phyloP scores from a whole-genome alignment of 2,888 invertebrate species.

The Leptinotarsa peninsularis region DNA sequence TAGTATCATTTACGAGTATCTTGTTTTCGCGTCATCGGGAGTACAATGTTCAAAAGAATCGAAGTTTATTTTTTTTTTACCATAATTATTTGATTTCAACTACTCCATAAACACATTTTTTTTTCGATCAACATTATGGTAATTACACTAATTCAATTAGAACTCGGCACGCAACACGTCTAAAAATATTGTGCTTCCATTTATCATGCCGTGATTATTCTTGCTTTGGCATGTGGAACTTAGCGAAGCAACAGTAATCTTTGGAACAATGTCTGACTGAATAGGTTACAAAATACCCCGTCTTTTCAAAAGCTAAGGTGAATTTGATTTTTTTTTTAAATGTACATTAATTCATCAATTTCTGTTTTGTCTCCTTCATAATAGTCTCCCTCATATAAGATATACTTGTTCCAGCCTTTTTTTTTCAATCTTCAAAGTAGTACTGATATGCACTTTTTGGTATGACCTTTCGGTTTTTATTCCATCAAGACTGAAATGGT shows the following conservation, averaged over 20 bases:
- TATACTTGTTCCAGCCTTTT: too few species aligned
- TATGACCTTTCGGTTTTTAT: too few species aligned
- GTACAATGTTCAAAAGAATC: conserved; percentile 17
- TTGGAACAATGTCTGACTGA: background rate
- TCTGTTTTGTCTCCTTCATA: too few species aligned
- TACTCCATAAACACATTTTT: conserved; percentile 15
- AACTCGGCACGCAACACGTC: conserved; percentile 17
- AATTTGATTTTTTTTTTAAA: too few species aligned
- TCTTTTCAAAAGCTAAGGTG: too few species aligned
- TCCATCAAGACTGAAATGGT: too few species aligned
- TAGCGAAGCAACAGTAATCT: background rate
- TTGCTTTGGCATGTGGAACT: background rate
- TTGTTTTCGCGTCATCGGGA: background rate
- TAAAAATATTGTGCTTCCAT: background rate
- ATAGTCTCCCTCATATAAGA: too few species aligned
- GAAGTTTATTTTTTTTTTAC: background rate
- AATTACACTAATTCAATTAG: conserved; percentile 19
- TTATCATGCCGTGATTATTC: background rate
- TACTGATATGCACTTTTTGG: too few species aligned
- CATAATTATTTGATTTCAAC: conserved; percentile 7
- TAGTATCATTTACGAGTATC: background rate
- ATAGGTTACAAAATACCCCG: background rate
- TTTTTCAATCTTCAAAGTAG: too few species aligned
- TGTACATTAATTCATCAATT: too few species aligned
- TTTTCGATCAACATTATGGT: conserved; percentile 5